Evolutionary conservation across 1,140 invertebrate species (phyloP).

Genomic region (Drosophila rhopaloa): DNA sequence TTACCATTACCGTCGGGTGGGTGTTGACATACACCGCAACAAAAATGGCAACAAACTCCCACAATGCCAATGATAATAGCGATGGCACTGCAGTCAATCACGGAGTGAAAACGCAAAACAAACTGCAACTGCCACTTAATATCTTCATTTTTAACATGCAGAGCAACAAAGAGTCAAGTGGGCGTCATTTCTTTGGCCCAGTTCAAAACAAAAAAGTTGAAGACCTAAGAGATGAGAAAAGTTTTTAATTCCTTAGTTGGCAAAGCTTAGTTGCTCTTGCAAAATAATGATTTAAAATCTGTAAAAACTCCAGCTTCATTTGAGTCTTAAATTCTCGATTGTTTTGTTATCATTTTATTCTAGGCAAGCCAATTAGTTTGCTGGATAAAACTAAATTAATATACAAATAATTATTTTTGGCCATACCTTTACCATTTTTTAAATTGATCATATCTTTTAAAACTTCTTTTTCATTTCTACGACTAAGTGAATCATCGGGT

Average conservation of each 20-base stretch:
- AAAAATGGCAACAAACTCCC: constrained; percentile 27
- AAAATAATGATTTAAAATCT: too few species aligned
- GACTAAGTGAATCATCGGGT: neutral
- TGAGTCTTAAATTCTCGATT: too few species aligned
- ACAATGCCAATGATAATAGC: constrained; percentile 39
- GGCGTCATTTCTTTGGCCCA: constrained; percentile 41
- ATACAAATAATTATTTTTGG: too few species aligned
- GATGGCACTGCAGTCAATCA: constrained; percentile 36
- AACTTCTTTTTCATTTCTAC: too few species aligned
- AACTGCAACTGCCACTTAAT: constrained; percentile 77
- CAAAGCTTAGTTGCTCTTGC: constrained; percentile 7
- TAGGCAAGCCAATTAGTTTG: too few species aligned
- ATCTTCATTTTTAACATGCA: constrained; percentile 62
- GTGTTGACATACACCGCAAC: constrained; percentile 44
- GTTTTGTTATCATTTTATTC: too few species aligned
- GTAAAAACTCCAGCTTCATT: too few species aligned
- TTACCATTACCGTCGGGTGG: constrained; percentile 53
- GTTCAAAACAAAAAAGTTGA: constrained; percentile 11
- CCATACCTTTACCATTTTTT: too few species aligned
- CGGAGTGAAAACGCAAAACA: constrained; percentile 59
- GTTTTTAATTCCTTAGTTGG: neutral
- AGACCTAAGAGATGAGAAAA: neutral
- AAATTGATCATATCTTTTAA: too few species aligned
- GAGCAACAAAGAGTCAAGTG: constrained; percentile 31
- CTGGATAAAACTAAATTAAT: too few species aligned